Evolutionary conservation across 1,140 invertebrate genomes (phyloP).

Genomic region (Pinna nobilis): DNA sequence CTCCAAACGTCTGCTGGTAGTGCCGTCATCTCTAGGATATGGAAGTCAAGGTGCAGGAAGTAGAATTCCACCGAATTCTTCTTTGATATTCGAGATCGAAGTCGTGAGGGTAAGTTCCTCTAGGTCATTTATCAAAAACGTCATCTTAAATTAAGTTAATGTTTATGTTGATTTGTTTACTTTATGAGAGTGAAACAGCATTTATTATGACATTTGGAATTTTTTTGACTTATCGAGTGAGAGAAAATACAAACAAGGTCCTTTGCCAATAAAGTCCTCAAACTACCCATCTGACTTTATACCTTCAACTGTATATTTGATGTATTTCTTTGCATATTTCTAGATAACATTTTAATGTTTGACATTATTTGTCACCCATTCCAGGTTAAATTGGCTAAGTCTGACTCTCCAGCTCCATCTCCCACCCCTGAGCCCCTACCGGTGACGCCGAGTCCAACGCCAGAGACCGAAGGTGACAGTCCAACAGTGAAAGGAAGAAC

Average conservation of each 20-base stretch:
- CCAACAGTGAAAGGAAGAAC: constrained; percentile 62
- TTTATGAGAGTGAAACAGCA: too few relatives aligned
- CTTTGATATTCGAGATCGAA: constrained; percentile 72
- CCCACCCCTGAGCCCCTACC: constrained; percentile 38
- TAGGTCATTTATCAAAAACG: not conserved
- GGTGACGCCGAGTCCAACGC: constrained; percentile 27
- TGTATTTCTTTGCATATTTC: too few relatives aligned
- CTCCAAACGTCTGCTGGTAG: constrained; percentile 70
- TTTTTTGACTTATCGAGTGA: too few relatives aligned
- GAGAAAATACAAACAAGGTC: too few relatives aligned
- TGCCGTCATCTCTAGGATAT: constrained; percentile 72
- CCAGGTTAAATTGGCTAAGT: constrained; percentile 65
- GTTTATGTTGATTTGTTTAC: too few relatives aligned
- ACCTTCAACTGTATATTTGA: too few relatives aligned
- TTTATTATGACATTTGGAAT: too few relatives aligned
- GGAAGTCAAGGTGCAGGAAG: constrained; percentile 65
- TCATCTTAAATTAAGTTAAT: too few relatives aligned
- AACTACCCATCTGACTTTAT: too few relatives aligned
- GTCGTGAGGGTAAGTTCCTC: constrained; percentile 66
- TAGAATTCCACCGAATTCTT: constrained; percentile 70
- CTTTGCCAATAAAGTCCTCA: too few relatives aligned
- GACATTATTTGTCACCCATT: too few relatives aligned
- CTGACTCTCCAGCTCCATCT: constrained; percentile 49
- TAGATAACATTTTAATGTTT: too few relatives aligned
- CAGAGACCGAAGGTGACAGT: constrained; percentile 49